Evolutionary conservation across 2,888 invertebrate genomes (phyloP).

Genomic region (Hermaeophaga mercurialis): DNA sequence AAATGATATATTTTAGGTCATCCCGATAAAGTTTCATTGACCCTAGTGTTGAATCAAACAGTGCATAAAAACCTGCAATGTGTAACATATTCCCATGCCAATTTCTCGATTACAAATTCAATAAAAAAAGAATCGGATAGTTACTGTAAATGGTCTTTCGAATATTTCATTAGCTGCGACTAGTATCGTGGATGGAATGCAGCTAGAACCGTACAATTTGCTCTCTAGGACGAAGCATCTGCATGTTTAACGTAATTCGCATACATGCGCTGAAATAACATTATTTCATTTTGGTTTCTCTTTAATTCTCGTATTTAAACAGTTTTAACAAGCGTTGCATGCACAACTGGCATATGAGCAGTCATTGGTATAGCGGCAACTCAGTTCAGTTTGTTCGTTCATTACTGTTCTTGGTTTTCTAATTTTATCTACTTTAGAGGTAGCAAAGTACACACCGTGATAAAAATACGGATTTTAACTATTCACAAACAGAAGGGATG

Average conservation of each 20-base stretch:
- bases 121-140: no score
- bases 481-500: no score
- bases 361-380: constrained; percentile 1
- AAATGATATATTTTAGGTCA: no score
- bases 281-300: constrained; percentile 28
- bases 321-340: constrained; percentile 29
- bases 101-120: no score
- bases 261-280: constrained; percentile 31
- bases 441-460: no score
- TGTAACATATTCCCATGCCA: no score
- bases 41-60: no score
- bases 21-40: no score
- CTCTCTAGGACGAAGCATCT: constrained; percentile 19
- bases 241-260: constrained; percentile 28
- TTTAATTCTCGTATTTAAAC: constrained; percentile 30
- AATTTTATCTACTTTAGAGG: neutral
- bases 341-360: constrained; percentile 25
- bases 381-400: constrained; percentile 8
- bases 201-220: constrained; percentile 14
- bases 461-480: no score
- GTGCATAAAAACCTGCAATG: no score
- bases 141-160: neutral
- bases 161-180: neutral
- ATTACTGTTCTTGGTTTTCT: neutral
- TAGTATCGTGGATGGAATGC: neutral